A percentile compares a stretch with the other conserved stretches of the same genome.
Conservation (phyloP, 2,888 invertebrate species). For the Philonicus albiceps region DNA sequence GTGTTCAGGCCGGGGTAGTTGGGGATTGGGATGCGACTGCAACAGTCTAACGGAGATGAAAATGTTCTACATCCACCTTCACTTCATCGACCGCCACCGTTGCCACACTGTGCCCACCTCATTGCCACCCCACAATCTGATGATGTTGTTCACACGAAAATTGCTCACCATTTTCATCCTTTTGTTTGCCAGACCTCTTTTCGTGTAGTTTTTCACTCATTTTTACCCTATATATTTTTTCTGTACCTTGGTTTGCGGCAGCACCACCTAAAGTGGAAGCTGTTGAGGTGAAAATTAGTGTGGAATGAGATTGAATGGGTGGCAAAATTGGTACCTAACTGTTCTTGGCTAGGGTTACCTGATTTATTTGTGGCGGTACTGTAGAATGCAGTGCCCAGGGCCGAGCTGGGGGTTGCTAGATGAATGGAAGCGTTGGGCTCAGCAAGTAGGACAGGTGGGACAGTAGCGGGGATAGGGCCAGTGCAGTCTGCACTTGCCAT, state of each 20-base stretch:
- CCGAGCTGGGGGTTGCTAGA: neutral
- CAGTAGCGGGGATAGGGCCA: neutral
- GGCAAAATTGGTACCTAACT: conserved; percentile 3
- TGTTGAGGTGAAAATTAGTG: conserved; percentile 30
- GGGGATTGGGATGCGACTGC: neutral
- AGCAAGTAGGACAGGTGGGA: neutral
- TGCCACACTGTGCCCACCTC: neutral
- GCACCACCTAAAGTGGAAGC: conserved; percentile 17
- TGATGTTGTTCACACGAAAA: neutral
- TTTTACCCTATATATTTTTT: neutral
- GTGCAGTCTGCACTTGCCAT: neutral
- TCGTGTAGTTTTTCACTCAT: neutral
- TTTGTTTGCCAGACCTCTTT: neutral
- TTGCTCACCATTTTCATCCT: neutral
- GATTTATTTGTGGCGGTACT: neutral
- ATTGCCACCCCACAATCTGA: neutral
- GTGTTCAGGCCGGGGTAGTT: neutral
- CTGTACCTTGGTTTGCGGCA: neutral
- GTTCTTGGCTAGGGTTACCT: neutral
- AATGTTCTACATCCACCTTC: neutral
- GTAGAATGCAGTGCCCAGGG: neutral
- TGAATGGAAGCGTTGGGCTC: neutral
- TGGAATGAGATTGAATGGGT: conserved; percentile 19
- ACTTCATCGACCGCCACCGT: neutral
- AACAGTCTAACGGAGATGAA: neutral